These are phyloP conservation scores for Coreoperca whiteheadi DNA, from an alignment of 2,113 vertebrate genomes.

Conservation along the genomic window DNA sequence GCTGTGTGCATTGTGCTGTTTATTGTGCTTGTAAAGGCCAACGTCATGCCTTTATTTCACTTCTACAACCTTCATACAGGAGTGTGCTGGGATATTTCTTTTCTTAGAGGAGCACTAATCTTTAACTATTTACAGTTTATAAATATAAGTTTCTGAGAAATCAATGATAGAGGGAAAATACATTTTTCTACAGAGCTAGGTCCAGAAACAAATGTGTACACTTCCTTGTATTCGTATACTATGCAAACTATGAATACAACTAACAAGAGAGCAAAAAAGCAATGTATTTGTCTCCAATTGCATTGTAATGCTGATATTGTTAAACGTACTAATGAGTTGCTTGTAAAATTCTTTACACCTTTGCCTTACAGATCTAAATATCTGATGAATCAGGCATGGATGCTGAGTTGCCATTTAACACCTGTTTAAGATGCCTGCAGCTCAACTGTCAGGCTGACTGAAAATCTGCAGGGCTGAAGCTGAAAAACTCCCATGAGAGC, in stretches of 20 bases:
- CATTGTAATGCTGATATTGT: not conserved
- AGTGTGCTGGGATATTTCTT: not conserved
- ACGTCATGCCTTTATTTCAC: not conserved
- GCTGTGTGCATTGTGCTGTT: not conserved
- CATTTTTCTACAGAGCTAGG: not conserved
- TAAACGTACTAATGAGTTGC: not conserved
- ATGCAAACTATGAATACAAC: not conserved
- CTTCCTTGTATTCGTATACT: not conserved
- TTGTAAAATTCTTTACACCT: not conserved
- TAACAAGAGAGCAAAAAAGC: not conserved
- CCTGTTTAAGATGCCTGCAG: constrained; percentile 32
- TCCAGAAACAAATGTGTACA: not conserved
- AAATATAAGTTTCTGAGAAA: not conserved
- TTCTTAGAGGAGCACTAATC: not conserved
- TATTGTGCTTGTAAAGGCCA: not conserved
- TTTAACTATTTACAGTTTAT: not conserved
- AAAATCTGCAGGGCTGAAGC: constrained; percentile 3
- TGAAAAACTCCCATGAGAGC: constrained; percentile 5
- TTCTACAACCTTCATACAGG: not conserved
- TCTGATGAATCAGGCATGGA: not conserved
- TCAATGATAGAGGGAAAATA: not conserved
- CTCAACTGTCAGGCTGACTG: not conserved
- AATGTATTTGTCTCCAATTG: not conserved
- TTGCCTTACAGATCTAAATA: constrained; percentile 14
- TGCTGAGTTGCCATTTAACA: constrained; percentile 27